phyloP scores from a whole-genome alignment of 2,888 invertebrate species.

The Nephrotoma flavescens region DNA sequence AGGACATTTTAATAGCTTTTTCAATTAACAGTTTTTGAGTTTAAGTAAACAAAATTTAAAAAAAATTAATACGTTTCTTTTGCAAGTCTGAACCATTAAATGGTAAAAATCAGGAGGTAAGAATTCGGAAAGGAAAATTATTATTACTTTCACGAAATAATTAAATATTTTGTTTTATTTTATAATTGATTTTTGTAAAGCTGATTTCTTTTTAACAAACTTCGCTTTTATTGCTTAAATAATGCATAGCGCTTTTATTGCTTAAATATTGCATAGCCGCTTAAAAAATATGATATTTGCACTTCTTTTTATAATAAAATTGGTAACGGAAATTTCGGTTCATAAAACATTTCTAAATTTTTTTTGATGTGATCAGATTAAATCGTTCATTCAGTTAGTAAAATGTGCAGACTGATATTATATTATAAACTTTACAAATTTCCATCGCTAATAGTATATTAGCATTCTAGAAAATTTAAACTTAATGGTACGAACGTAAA shows the following conservation, averaged over 20 bases:
- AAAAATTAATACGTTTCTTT: background rate
- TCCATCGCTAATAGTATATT: too few species aligned
- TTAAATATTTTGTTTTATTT: background rate
- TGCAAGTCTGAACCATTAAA: conserved; percentile 5
- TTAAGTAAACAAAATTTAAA: conserved; percentile 5
- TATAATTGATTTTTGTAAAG: background rate
- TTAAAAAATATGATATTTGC: background rate
- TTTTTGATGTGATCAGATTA: background rate
- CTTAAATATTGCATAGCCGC: background rate
- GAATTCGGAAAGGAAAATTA: background rate
- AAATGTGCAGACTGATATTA: too few species aligned
- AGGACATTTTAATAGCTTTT: background rate
- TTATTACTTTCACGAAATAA: background rate
- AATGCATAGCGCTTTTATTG: background rate
- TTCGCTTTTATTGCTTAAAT: background rate
- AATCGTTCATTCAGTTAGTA: background rate
- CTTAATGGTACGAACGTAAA: too few species aligned
- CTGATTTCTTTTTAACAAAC: background rate
- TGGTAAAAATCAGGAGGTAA: conserved; percentile 8
- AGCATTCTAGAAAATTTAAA: too few species aligned
- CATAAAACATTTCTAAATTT: background rate
- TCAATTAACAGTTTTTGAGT: conserved; percentile 4
- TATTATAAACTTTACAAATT: too few species aligned
- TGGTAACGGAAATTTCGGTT: background rate
- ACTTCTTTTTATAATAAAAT: background rate